A percentile compares a stretch with the other conserved stretches of the same genome.
These are phyloP conservation scores for Ostrea edulis DNA, from an alignment of 1,140 invertebrate species.

Conservation along the genomic window DNA sequence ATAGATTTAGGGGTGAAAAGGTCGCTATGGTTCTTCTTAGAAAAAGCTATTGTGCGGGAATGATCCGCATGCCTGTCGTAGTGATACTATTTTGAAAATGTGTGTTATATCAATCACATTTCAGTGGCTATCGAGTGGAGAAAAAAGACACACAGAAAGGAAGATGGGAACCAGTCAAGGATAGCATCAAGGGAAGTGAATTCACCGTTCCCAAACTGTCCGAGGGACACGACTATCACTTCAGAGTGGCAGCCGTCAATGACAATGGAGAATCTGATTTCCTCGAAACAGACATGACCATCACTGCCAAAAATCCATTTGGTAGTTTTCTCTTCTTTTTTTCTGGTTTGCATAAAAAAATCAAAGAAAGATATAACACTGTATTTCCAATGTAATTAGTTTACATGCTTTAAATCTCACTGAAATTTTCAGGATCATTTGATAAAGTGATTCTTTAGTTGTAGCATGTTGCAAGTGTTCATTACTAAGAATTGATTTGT, in stretches of 20 bases:
- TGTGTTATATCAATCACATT: conserved; percentile 78
- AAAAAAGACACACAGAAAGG: conserved; percentile 96
- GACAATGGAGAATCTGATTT: conserved; percentile 97
- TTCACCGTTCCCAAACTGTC: conserved; percentile 86
- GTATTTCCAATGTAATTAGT: neutral
- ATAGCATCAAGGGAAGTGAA: conserved; percentile 66
- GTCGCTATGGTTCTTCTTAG: no score
- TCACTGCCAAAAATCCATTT: conserved; percentile 96
- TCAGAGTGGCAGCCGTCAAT: conserved; percentile 95
- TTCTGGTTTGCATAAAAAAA: neutral
- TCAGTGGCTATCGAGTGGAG: conserved; percentile 94
- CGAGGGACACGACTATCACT: conserved; percentile 92
- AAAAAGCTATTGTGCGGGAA: no score
- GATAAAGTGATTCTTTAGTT: no score
- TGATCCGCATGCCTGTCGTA: no score
- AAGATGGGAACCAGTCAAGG: conserved; percentile 93
- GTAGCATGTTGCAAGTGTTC: no score
- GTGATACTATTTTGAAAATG: no score
- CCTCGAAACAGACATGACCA: conserved; percentile 91
- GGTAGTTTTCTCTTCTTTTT: conserved; percentile 84
- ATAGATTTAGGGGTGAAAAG: no score
- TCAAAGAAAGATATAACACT: neutral
- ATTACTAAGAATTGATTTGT: no score
- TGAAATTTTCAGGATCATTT: neutral
- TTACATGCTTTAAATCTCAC: neutral